These are phyloP conservation scores for Zaprionus ghesquierei DNA, from an alignment of 1,140 invertebrate genomes.

Conservation along the genomic window DNA sequence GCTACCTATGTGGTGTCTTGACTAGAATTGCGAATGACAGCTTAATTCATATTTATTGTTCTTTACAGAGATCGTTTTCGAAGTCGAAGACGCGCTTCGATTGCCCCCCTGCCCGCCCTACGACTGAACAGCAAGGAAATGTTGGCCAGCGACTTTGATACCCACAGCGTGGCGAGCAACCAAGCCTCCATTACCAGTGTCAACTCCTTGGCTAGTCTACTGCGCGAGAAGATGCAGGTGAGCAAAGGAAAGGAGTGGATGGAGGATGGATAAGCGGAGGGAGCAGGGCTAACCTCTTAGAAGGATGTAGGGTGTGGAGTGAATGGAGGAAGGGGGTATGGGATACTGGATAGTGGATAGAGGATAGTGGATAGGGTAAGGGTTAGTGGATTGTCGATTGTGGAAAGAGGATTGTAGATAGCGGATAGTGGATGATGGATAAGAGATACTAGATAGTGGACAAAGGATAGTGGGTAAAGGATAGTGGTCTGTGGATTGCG, in stretches of 20 bases:
- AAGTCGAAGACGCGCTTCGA: constrained; percentile 72
- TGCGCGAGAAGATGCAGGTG: constrained; percentile 92
- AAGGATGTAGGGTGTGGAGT: not conserved
- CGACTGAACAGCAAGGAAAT: constrained; percentile 81
- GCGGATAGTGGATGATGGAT: too few species aligned
- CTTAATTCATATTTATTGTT: not conserved
- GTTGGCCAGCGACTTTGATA: constrained; percentile 80
- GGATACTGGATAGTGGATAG: too few species aligned
- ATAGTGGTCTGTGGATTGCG: too few species aligned
- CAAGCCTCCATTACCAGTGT: constrained; percentile 89
- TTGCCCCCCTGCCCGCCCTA: constrained; percentile 75
- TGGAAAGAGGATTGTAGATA: too few species aligned
- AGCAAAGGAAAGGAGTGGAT: constrained; percentile 13
- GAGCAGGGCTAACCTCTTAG: not conserved
- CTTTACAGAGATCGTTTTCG: constrained; percentile 73
- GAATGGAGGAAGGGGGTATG: too few species aligned
- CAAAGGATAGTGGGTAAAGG: too few species aligned
- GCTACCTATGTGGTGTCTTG: not conserved
- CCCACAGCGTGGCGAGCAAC: constrained; percentile 78
- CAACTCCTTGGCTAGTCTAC: constrained; percentile 91
- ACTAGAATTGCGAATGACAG: not conserved
- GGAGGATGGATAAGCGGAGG: not conserved
- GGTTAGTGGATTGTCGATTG: too few species aligned
- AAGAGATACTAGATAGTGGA: too few species aligned
- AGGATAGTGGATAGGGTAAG: too few species aligned